Conservation (phyloP, 2,888 invertebrate genomes). For the Clivina fossor region DNA sequence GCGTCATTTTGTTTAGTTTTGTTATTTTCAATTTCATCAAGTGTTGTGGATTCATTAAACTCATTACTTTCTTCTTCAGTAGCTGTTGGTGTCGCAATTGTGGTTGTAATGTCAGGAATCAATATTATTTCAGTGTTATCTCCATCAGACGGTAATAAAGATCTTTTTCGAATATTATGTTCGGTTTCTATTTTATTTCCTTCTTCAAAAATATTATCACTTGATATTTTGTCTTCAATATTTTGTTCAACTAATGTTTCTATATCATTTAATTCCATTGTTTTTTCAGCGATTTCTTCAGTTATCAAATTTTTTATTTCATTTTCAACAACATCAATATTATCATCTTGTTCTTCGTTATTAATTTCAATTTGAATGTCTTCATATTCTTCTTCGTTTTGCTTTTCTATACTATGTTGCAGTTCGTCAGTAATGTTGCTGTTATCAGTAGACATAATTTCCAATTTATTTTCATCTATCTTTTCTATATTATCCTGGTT, state of each 20-base stretch:
- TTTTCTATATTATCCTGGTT: too few relatives aligned
- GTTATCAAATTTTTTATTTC: not conserved
- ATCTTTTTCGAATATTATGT: not conserved
- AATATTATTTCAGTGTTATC: conserved; percentile 2
- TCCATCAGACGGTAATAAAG: not conserved
- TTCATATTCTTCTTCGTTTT: not conserved
- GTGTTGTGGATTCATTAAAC: not conserved
- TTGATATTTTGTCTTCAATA: not conserved
- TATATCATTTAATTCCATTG: not conserved
- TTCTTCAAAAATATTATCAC: conserved; percentile 1
- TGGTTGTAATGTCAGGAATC: conserved; percentile 23
- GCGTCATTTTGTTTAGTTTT: conserved; percentile 12
- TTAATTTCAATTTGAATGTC: not conserved
- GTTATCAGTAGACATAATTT: not conserved
- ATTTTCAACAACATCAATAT: not conserved
- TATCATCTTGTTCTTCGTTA: not conserved
- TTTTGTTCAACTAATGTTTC: not conserved
- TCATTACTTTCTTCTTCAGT: conserved; percentile 17
- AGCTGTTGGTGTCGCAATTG: conserved; percentile 18
- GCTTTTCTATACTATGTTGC: conserved; percentile 1
- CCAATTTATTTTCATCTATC: not conserved
- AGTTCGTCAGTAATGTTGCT: conserved; percentile 18
- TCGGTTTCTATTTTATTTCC: too few relatives aligned
- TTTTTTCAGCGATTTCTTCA: not conserved
- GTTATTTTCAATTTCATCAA: conserved; percentile 5